These are phyloP conservation scores for Adelges cooleyi DNA, from an alignment of 1,140 invertebrate genomes.

Conservation along the genomic window DNA sequence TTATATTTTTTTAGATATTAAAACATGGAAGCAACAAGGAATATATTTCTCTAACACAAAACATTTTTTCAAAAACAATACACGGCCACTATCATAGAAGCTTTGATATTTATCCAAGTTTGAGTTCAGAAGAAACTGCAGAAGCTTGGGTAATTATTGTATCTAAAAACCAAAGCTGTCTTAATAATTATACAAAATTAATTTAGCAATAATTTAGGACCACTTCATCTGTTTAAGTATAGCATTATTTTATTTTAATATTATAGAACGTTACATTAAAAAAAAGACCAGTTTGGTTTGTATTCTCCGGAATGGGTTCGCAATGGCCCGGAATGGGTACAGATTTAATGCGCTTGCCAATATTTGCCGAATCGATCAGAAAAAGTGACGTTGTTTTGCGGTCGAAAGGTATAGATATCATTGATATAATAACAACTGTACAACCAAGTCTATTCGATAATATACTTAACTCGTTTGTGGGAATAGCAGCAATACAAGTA, in stretches of 20 bases:
- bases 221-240: too few relatives aligned
- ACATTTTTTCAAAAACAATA: constrained; percentile 38
- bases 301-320: constrained; percentile 57
- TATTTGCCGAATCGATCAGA: constrained; percentile 53
- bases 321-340: constrained; percentile 55
- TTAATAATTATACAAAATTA: too few relatives aligned
- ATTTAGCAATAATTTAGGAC: too few relatives aligned
- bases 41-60: constrained; percentile 44
- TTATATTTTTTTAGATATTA: constrained; percentile 33
- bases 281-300: constrained; percentile 33
- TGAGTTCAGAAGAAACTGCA: not conserved
- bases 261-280: not conserved
- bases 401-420: constrained; percentile 47
- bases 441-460: constrained; percentile 48
- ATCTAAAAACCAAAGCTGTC: too few relatives aligned
- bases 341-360: constrained; percentile 48
- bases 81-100: constrained; percentile 49
- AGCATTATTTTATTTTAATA: too few relatives aligned
- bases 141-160: too few relatives aligned
- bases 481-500: constrained; percentile 72
- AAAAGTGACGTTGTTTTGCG: constrained; percentile 45
- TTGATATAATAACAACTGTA: constrained; percentile 48
- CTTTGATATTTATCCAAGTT: constrained; percentile 40
- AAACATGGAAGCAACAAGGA: constrained; percentile 46
- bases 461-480: constrained; percentile 55